Conservation (phyloP, 2,888 invertebrate genomes). For the Clunio marinus region DNA sequence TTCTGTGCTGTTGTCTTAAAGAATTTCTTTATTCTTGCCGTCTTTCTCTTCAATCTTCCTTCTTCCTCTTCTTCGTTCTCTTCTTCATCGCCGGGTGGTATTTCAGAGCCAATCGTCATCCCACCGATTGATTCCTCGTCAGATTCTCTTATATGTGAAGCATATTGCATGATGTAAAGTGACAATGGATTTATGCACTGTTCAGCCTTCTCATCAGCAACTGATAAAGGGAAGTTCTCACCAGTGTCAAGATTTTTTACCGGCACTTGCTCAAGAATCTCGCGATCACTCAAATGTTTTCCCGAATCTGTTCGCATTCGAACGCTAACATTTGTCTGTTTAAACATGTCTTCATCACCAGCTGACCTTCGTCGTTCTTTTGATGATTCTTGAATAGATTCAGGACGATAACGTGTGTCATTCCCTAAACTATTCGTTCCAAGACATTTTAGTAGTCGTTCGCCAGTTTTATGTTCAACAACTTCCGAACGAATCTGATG, state of each 20-base stretch:
- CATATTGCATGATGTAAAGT: slow-evolving; percentile 88
- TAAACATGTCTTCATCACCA: slow-evolving; percentile 71
- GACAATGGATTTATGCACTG: slow-evolving; percentile 91
- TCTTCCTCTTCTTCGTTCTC: slow-evolving; percentile 52
- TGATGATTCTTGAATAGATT: slow-evolving; percentile 39
- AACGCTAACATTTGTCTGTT: slow-evolving; percentile 66
- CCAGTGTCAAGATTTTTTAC: slow-evolving; percentile 78
- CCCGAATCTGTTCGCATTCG: slow-evolving; percentile 82
- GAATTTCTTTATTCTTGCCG: slow-evolving; percentile 68
- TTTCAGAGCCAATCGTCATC: slow-evolving; percentile 50
- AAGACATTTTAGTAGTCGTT: slow-evolving; percentile 48
- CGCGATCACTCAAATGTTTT: slow-evolving; percentile 80
- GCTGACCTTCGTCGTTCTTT: slow-evolving; percentile 73
- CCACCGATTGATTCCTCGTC: slow-evolving; percentile 72
- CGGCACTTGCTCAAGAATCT: slow-evolving; percentile 88
- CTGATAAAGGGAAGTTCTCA: slow-evolving; percentile 88
- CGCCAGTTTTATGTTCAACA: slow-evolving; percentile 47
- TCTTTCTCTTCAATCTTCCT: slow-evolving; percentile 52
- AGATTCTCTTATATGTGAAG: slow-evolving; percentile 72
- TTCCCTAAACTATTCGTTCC: slow-evolving; percentile 54
- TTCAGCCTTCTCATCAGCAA: slow-evolving; percentile 89
- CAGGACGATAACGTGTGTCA: slow-evolving; percentile 48
- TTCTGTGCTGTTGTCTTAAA: slow-evolving; percentile 86
- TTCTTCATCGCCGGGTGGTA: slow-evolving; percentile 48
- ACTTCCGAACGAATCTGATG: slow-evolving; percentile 55